Evolutionary conservation across 2,797 vertebrate genomes (phyloP).

Genomic region (Antrozous pallidus): DNA sequence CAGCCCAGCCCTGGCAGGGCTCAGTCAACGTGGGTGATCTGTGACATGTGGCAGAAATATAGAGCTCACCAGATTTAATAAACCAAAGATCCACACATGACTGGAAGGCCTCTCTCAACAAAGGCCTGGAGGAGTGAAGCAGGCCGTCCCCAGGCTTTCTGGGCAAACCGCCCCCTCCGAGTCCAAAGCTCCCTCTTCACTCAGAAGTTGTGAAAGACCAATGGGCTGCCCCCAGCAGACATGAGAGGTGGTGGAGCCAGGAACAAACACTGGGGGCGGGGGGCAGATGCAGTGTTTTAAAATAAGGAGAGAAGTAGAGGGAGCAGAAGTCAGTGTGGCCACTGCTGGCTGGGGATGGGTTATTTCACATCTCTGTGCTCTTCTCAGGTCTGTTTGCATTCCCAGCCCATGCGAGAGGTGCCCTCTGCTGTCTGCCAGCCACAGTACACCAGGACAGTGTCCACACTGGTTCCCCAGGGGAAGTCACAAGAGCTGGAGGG

Average conservation of each 20-base stretch:
- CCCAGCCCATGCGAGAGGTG: slow-evolving; percentile 24
- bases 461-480: not conserved
- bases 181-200: slow-evolving; percentile 66
- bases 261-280: not conserved
- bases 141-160: slow-evolving; percentile 15
- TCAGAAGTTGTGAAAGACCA: slow-evolving; percentile 65
- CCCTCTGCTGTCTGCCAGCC: slow-evolving; percentile 57
- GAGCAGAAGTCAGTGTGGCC: not conserved
- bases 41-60: slow-evolving; percentile 78
- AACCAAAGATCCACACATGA: slow-evolving; percentile 66
- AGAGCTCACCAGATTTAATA: slow-evolving; percentile 77
- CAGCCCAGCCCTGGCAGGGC: slow-evolving; percentile 59
- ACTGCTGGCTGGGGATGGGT: accelerated
- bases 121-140: slow-evolving; percentile 49
- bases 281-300: not conserved
- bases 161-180: slow-evolving; percentile 37
- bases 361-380: not conserved
- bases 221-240: slow-evolving; percentile 37
- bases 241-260: not conserved
- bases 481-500: not conserved
- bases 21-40: slow-evolving; percentile 79
- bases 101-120: slow-evolving; percentile 68
- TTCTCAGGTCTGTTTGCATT: not conserved
- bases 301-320: not conserved
- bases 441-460: not conserved